phyloP scores from a whole-genome alignment of 1,140 invertebrate species.

The Drepana arcuata region DNA sequence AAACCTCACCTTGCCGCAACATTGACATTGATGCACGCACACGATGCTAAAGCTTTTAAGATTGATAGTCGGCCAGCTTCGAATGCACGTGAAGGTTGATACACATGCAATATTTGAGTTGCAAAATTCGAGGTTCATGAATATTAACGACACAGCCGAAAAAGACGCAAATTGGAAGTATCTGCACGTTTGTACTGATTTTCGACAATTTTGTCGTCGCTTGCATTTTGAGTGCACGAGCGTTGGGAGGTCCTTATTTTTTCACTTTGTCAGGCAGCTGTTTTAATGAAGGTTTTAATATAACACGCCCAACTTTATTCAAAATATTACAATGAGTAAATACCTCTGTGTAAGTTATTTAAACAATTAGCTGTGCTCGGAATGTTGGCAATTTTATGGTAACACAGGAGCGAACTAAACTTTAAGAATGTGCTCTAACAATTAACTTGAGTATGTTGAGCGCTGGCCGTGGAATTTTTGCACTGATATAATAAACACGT shows the following conservation, averaged over 20 bases:
- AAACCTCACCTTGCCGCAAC: slow-evolving; percentile 16
- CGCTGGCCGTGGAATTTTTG: slow-evolving; percentile 14
- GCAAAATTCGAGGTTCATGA: no score
- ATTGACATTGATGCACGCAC: slow-evolving; percentile 27
- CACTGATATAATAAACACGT: slow-evolving; percentile 13
- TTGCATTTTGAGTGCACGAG: slow-evolving; percentile 39
- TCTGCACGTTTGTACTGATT: slow-evolving; percentile 19
- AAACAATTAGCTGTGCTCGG: slow-evolving; percentile 36
- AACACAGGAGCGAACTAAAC: slow-evolving; percentile 24
- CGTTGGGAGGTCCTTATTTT: slow-evolving; percentile 38
- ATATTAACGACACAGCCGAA: no score
- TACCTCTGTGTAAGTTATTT: slow-evolving; percentile 54
- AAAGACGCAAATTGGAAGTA: slow-evolving; percentile 12
- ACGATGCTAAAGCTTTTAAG: slow-evolving; percentile 14
- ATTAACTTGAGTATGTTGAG: slow-evolving; percentile 10
- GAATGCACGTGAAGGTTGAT: no score
- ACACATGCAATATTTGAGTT: no score
- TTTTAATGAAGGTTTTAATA: slow-evolving; percentile 52
- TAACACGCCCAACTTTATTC: no score
- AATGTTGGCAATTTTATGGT: slow-evolving; percentile 24
- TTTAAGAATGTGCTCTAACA: slow-evolving; percentile 12
- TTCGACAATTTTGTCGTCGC: slow-evolving; percentile 38
- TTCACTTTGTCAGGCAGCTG: slow-evolving; percentile 36
- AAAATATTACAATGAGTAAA: no score
- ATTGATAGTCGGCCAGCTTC: slow-evolving; percentile 20